Conservation (phyloP, 2,797 vertebrate genomes). For the Bucorvus abyssinicus region DNA sequence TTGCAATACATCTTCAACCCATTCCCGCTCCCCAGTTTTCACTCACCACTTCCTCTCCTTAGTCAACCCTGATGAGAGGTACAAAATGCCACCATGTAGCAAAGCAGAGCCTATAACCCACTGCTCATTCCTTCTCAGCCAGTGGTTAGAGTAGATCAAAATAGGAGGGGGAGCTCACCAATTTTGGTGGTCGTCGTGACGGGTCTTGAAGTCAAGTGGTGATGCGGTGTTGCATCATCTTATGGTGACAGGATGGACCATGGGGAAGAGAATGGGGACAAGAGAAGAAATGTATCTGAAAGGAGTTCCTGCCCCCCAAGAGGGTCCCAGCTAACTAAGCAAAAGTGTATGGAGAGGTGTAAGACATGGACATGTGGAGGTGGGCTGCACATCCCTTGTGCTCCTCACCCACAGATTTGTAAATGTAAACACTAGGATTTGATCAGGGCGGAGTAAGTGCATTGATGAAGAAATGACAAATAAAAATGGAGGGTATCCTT, state of each 20-base stretch:
- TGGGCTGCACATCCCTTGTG: constrained; percentile 7
- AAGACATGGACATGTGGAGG: constrained; percentile 2
- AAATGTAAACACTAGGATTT: constrained; percentile 46
- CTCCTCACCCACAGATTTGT: constrained; percentile 17
- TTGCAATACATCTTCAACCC: neutral
- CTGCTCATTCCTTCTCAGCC: constrained; percentile 41
- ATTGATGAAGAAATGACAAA: constrained; percentile 60
- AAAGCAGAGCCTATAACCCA: constrained; percentile 3
- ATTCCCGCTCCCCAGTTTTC: neutral
- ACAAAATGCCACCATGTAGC: neutral
- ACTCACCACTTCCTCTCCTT: constrained; percentile 35
- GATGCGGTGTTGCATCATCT: constrained; percentile 77
- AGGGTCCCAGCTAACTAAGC: constrained; percentile 46
- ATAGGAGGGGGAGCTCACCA: constrained; percentile 69
- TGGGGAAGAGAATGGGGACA: constrained; percentile 71
- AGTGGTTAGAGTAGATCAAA: constrained; percentile 66
- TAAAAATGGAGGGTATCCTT: constrained; percentile 30
- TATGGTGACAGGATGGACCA: constrained; percentile 72
- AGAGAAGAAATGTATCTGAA: constrained; percentile 76
- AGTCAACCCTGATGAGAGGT: neutral
- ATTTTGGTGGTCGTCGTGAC: constrained; percentile 74
- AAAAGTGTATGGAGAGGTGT: constrained; percentile 32
- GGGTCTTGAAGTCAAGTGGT: constrained; percentile 74
- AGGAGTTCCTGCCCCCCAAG: constrained; percentile 62
- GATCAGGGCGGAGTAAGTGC: constrained; percentile 38